Evolutionary conservation across 2,113 vertebrate species (phyloP), one percentile per base, ranked within the genome.

Genomic region (Platichthys flesus): DNA sequence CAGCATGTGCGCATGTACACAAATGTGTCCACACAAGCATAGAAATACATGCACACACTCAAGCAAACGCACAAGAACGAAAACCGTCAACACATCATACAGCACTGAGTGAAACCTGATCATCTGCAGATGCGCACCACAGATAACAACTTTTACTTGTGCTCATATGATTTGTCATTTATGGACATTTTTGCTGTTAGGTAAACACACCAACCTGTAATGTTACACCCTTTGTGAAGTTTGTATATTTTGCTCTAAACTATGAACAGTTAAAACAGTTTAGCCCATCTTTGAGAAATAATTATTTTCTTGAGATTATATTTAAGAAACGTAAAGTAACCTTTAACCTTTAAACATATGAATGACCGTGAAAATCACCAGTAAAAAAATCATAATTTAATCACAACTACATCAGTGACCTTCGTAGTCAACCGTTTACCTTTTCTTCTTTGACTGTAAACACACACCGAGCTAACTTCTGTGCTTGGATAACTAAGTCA

Each of bases 121-220:
- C 63, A 76, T 72, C 65, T 68, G 15, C 31, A 73, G 63, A 62
- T 55, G 31, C 10, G n/a, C 20, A 72, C 16, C 56, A 62, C 52
- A 21, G 67, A 52, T 57, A 37, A 67, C 37, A 23, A 45, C 23
- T 59, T 6, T 9, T 23, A 20, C 52, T 45, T 56, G 20, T 60
- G 12, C 45, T 60, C 9, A 21, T 37, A 6, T 31, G 3, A 3
- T 61, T 35, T 60, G 54, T 51, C 16, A 51, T 51, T 20, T 2
- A 18, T 51, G 47, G 2, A 52, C 18, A 52, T 52, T 52, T 52
- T 52, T 20, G 16, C 16, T 52, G 5, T 37, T 40, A 35, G 9
- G 37, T 40, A 6, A 6, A 52, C n/a, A 52, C 51, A n/a, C n/a
- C 51, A 21, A 16, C 51, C 51, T 54, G 35, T 20, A 31, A 31